These are phyloP conservation scores for Pseudochaenichthys georgianus DNA, from an alignment of 2,797 vertebrate genomes.

Conservation along the genomic window DNA sequence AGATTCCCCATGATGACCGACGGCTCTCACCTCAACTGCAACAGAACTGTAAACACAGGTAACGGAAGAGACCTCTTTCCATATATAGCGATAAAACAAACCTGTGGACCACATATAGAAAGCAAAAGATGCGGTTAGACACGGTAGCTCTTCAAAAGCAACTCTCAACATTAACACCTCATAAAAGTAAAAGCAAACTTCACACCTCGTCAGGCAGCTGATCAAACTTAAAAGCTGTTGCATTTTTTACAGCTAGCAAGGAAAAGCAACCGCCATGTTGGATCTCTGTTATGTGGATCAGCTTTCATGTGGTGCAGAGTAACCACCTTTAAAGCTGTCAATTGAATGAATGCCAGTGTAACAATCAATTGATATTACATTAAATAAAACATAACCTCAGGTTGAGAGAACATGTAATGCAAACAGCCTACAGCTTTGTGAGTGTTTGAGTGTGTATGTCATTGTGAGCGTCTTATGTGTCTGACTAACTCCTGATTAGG, in stretches of 20 bases:
- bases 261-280: constrained; percentile 39
- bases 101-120: constrained; percentile 13
- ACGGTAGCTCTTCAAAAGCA: constrained; percentile 42
- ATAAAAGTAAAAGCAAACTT: constrained; percentile 49
- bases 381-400: constrained; percentile 20
- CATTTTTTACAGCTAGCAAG: constrained; percentile 39
- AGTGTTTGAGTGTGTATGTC: no score
- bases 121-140: constrained; percentile 28
- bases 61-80: constrained; percentile 14
- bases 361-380: constrained; percentile 28
- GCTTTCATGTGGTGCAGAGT: constrained; percentile 62
- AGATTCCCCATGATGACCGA: constrained; percentile 93
- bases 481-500: no score
- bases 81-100: constrained; percentile 37
- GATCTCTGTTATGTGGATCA: constrained; percentile 48
- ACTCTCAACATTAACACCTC: constrained; percentile 53
- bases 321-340: constrained; percentile 41
- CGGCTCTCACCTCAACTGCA: constrained; percentile 63
- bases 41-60: constrained; percentile 56
- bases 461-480: no score
- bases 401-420: neutral
- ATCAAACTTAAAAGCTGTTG: constrained; percentile 43
- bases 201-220: constrained; percentile 55
- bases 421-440: neutral
- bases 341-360: constrained; percentile 8